phyloP scores from a whole-genome alignment of 2,888 invertebrate species.

The Vannuccia rotundouncinata region DNA sequence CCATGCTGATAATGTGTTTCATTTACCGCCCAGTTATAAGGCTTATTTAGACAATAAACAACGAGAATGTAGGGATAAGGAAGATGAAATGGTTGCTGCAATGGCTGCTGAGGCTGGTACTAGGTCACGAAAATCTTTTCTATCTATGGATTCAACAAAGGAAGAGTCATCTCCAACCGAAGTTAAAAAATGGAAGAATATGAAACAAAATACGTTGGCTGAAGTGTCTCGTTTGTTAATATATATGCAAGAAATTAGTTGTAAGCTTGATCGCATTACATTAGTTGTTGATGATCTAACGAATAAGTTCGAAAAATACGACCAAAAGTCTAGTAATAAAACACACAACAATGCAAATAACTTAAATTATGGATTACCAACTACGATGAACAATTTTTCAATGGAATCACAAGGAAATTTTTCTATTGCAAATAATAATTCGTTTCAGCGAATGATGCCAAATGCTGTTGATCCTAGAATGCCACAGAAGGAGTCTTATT shows the following conservation, averaged over 20 bases:
- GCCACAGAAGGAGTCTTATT: neutral
- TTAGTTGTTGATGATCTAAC: neutral
- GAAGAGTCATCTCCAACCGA: too few species aligned
- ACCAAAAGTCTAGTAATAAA: neutral
- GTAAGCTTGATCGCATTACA: neutral
- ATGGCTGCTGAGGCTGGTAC: neutral
- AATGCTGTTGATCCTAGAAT: neutral
- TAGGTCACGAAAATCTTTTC: too few species aligned
- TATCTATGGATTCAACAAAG: too few species aligned
- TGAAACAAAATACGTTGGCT: neutral
- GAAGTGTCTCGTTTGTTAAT: neutral
- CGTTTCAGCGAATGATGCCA: neutral
- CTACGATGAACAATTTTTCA: neutral
- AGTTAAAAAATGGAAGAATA: too few species aligned
- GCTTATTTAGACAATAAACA: neutral
- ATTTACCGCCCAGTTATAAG: neutral
- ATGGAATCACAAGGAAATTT: neutral
- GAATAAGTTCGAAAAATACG: neutral
- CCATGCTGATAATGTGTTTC: neutral
- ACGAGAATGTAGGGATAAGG: neutral
- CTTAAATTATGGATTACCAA: neutral
- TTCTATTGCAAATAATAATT: neutral
- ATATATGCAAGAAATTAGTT: conserved; percentile 4
- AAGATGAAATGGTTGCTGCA: neutral
- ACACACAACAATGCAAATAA: neutral